Conservation (phyloP, 1,140 invertebrate species). For the Globodera rostochiensis region DNA sequence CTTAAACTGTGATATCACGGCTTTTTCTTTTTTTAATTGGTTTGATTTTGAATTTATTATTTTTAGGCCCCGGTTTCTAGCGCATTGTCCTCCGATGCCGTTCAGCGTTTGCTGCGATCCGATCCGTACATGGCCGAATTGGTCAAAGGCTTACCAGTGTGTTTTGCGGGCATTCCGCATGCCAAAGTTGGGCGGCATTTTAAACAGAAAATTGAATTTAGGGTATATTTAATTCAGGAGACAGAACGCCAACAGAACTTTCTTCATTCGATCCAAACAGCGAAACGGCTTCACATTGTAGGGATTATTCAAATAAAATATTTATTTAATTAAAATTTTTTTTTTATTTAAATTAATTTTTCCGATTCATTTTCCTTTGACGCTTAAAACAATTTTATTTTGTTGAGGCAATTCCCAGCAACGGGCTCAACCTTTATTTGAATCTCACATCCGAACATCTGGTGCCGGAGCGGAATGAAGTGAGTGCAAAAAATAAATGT, state of each 20-base stretch:
- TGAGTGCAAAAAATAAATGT: neutral
- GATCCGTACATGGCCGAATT: constrained; percentile 21
- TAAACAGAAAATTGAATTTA: neutral
- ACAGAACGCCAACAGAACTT: constrained; percentile 27
- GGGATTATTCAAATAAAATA: neutral
- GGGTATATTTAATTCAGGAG: neutral
- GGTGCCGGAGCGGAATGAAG: constrained; percentile 20
- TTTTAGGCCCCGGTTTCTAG: neutral
- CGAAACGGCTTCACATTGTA: constrained; percentile 26
- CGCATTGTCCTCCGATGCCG: neutral
- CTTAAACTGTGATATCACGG: no score
- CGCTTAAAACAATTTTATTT: neutral
- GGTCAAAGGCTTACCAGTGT: neutral
- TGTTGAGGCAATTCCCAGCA: constrained; percentile 19
- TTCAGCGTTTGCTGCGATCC: neutral
- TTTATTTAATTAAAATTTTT: neutral
- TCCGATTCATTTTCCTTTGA: no score
- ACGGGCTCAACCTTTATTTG: constrained; percentile 22
- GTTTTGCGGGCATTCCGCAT: constrained; percentile 28
- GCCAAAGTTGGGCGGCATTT: neutral
- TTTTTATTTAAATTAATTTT: neutral
- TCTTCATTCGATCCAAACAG: constrained; percentile 12
- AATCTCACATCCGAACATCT: neutral
- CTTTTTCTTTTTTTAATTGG: no score
- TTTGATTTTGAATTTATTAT: no score